Conservation (phyloP, 2,797 vertebrate species). For the Acanthiza pusilla region DNA sequence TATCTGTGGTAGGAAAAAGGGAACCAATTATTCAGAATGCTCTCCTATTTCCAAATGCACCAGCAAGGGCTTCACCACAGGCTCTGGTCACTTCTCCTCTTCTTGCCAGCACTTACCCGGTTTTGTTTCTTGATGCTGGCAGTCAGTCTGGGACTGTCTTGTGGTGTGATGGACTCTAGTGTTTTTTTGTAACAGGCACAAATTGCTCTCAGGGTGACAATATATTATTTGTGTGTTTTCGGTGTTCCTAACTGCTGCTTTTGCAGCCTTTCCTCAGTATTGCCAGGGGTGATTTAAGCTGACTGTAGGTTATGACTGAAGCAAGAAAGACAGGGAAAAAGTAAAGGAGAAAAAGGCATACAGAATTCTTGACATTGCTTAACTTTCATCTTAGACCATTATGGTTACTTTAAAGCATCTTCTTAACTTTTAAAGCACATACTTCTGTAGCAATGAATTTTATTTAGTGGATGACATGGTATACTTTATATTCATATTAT, state of each 20-base stretch:
- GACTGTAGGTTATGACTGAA: not conserved
- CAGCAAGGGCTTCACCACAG: not conserved
- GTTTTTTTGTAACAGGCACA: not conserved
- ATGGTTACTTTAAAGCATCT: not conserved
- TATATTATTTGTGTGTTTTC: slow-evolving; percentile 18
- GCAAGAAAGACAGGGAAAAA: not conserved
- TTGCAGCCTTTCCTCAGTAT: not conserved
- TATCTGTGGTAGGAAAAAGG: not conserved
- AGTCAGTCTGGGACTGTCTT: not conserved
- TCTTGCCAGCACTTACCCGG: not conserved
- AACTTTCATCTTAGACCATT: not conserved
- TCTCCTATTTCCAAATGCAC: not conserved
- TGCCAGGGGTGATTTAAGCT: not conserved
- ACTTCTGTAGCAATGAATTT: not conserved
- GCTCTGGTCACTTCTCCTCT: not conserved
- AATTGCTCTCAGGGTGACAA: not conserved
- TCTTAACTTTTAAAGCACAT: not conserved
- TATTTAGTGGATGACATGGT: not conserved
- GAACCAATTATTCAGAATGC: not conserved
- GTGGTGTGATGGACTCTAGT: not conserved
- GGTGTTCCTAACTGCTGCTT: not conserved
- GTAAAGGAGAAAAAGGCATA: not conserved
- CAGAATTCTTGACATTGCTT: not conserved
- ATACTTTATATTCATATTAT: not conserved
- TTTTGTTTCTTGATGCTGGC: not conserved